These are phyloP conservation scores for Idaea straminata DNA, from an alignment of 2,888 invertebrate genomes.

Conservation along the genomic window DNA sequence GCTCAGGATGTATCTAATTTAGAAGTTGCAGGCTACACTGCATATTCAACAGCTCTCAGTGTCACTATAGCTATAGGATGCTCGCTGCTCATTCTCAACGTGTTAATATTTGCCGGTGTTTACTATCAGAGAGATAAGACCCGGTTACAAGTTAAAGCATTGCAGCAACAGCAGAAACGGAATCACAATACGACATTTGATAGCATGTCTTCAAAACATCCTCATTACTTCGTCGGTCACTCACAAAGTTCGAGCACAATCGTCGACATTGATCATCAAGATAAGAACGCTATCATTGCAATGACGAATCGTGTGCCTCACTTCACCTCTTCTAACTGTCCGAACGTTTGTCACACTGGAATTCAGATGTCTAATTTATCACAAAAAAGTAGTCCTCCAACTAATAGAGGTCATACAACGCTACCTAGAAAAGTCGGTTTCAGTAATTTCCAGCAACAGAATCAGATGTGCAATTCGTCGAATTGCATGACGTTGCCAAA, in stretches of 20 bases:
- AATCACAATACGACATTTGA: conserved; percentile 76
- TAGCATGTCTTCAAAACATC: conserved; percentile 84
- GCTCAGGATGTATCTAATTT: conserved; percentile 89
- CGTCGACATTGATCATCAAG: conserved; percentile 91
- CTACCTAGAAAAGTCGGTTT: conserved; percentile 75
- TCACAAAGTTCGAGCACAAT: conserved; percentile 91
- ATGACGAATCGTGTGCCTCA: conserved; percentile 75
- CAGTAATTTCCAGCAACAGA: conserved; percentile 61
- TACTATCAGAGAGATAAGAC: conserved; percentile 91
- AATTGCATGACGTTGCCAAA: conserved; percentile 82
- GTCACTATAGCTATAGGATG: conserved; percentile 91
- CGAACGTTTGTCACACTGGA: conserved; percentile 80
- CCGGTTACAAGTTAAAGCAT: conserved; percentile 86
- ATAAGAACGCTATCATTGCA: conserved; percentile 75
- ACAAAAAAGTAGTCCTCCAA: conserved; percentile 69
- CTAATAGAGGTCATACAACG: conserved; percentile 70
- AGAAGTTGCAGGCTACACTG: conserved; percentile 88
- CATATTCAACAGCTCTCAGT: conserved; percentile 87
- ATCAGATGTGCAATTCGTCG: conserved; percentile 69
- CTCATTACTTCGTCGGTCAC: conserved; percentile 88
- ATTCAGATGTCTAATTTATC: conserved; percentile 78
- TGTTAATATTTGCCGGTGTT: conserved; percentile 90
- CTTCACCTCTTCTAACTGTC: conserved; percentile 71
- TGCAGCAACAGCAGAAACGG: conserved; percentile 87
- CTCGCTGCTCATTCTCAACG: conserved; percentile 88